Evolutionary conservation across 30 jellyfish, hydroid and myxozoan species (phyloP).

Genomic region (Turritopsis dohrnii): DNA sequence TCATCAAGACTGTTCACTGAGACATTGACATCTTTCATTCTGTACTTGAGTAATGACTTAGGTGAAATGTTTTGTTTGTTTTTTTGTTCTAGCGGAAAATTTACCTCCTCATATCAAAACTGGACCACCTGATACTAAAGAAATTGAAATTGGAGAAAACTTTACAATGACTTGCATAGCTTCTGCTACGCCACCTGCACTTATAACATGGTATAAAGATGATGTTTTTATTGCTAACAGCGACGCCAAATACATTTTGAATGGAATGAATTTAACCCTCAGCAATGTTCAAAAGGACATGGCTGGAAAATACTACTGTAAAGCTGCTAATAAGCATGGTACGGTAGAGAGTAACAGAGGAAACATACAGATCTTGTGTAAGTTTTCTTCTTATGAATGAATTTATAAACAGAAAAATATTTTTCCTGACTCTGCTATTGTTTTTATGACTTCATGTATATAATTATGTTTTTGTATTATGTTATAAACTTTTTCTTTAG

Average conservation of each 20-base stretch:
- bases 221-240: background rate
- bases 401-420: background rate
- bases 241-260: background rate
- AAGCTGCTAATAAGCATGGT: conserved; percentile 14
- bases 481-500: too few species aligned
- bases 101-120: conserved; percentile 23
- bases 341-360: background rate
- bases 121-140: conserved; percentile 12
- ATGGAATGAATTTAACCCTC: background rate
- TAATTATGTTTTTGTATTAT: too few species aligned
- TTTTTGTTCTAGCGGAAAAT: conserved; percentile 7
- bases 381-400: background rate
- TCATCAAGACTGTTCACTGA: background rate
- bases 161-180: conserved; percentile 15
- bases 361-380: background rate
- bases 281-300: background rate
- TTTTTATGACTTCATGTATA: background rate
- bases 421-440: background rate
- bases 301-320: conserved; percentile 23
- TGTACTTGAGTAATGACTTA: too few species aligned
- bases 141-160: background rate
- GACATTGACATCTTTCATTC: too few species aligned
- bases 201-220: conserved; percentile 25
- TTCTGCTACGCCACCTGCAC: conserved; percentile 1
- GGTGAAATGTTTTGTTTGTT: background rate